Base-by-base conservation (phyloP, 2,888 invertebrate species). In the Lampropteryx suffumata region DNA sequence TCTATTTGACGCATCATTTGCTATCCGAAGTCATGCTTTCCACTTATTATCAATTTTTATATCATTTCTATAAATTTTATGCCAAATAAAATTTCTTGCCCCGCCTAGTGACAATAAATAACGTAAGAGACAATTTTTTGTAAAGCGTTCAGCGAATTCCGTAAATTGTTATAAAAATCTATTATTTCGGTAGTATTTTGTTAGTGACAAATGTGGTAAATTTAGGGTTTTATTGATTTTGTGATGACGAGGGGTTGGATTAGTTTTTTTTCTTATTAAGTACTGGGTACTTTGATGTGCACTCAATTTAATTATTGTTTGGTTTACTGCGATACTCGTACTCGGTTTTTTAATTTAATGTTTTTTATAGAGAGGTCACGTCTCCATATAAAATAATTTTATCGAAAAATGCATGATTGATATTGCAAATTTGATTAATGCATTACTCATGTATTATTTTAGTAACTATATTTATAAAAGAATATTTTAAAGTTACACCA, bases 21-120 rank as follows among this genome's bases (percentile, higher is more conserved):
- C 71, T 70, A 60, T 59, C 59, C 59, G 55, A 54, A 66, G 82
- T 76, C 84, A 87, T 85, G 83, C 84, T 84, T 88, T 79, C 76
- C 83, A 82, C 84, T 81, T 81, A 85, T 84, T 81, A 86, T 75
- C 76, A 51, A 83, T 84, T 84, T 86, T 84, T 82, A 82, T 83
- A 75, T 79, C 73, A 79, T 80, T 78, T 75, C 73, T 78, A 83
- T 79, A 79, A 73, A 87, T 87, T 84, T 79, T 76, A 84, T 79
- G 87, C 76, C 84, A 84, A 85, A 89, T 86, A 86, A 84, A 87
- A 84, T 80, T 76, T 67, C 65, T 64, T 57, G 63, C 76, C 66
- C 73, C 85, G 82, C 88, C 88, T 64, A 47, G 43, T 28, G 49
- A 62, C 59, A 67, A 82, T 83, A 76, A 73, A 70, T 73, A 64